These are phyloP conservation scores for Vidua chalybeata DNA, from an alignment of 2,113 vertebrate species.

Conservation along the genomic window DNA sequence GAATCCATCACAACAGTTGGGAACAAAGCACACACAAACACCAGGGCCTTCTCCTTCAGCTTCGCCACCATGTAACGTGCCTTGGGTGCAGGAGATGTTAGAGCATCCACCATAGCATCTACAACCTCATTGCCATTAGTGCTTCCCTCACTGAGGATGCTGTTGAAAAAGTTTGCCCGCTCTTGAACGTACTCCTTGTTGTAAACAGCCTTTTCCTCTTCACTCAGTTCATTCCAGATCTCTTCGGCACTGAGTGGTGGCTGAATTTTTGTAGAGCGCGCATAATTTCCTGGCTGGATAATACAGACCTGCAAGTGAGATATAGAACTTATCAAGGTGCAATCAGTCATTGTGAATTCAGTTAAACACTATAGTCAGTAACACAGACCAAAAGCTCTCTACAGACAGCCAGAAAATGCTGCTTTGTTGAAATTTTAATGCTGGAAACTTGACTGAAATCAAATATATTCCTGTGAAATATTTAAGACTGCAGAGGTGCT, in stretches of 20 bases:
- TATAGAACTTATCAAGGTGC: not conserved
- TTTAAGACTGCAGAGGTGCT: not conserved
- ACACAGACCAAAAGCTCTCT: constrained; percentile 24
- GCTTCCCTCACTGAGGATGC: constrained; percentile 59
- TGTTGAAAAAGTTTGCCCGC: constrained; percentile 67
- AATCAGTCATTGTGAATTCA: not conserved
- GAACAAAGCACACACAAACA: constrained; percentile 48
- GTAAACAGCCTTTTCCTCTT: constrained; percentile 66
- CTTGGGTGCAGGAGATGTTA: constrained; percentile 66
- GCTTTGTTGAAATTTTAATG: constrained; percentile 17
- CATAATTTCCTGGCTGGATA: constrained; percentile 82
- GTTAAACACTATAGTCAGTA: not conserved
- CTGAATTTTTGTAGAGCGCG: constrained; percentile 77
- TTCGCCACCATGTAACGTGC: constrained; percentile 70
- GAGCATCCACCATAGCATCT: constrained; percentile 75
- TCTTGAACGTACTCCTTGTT: constrained; percentile 70
- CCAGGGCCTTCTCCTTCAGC: constrained; percentile 51
- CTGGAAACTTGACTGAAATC: constrained; percentile 28
- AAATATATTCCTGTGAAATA: not conserved
- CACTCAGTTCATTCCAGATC: constrained; percentile 75
- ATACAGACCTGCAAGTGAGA: constrained; percentile 75
- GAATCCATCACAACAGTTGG: constrained; percentile 52
- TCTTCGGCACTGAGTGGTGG: constrained; percentile 46
- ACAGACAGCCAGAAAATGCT: not conserved
- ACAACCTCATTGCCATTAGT: constrained; percentile 57